Percentiles rank a stretch among this genome's conserved stretches.
phyloP scores from a whole-genome alignment of 2,888 invertebrate genomes.

The Eremobia ochroleuca region DNA sequence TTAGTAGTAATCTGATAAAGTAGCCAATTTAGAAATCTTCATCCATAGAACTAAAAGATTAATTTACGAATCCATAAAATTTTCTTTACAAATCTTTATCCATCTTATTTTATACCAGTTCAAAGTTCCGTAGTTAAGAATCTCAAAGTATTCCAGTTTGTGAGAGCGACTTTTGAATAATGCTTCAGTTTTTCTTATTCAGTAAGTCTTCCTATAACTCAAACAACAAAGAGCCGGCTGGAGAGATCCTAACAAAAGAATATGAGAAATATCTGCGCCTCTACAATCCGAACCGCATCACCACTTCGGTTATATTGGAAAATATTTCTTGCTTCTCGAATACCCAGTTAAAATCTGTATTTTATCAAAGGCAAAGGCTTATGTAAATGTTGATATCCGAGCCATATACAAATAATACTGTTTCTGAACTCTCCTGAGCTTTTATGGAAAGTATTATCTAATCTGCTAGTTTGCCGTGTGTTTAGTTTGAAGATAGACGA shows the following conservation, averaged over 20 bases:
- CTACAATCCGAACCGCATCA: slow-evolving; percentile 85
- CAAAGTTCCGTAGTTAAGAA: slow-evolving; percentile 76
- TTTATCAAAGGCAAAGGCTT: slow-evolving; percentile 57
- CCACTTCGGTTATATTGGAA: slow-evolving; percentile 85
- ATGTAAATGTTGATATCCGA: slow-evolving; percentile 53
- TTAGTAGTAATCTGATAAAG: background rate
- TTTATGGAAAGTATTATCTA: slow-evolving; percentile 64
- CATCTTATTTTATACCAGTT: slow-evolving; percentile 63
- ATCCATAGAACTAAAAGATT: slow-evolving; percentile 14
- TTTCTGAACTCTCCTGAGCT: slow-evolving; percentile 18
- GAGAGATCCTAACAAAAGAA: slow-evolving; percentile 87
- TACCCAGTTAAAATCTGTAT: slow-evolving; percentile 67
- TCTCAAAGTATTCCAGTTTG: slow-evolving; percentile 73
- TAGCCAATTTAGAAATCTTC: background rate
- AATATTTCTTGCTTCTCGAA: slow-evolving; percentile 83
- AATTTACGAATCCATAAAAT: slow-evolving; percentile 57
- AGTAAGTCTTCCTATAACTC: slow-evolving; percentile 83
- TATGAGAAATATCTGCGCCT: slow-evolving; percentile 87
- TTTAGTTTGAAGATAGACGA: slow-evolving; percentile 61
- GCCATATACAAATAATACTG: slow-evolving; percentile 43
- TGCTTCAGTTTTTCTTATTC: slow-evolving; percentile 85
- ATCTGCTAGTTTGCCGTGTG: slow-evolving; percentile 60
- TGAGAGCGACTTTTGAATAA: slow-evolving; percentile 80
- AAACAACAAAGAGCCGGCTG: slow-evolving; percentile 87
- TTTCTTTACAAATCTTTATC: slow-evolving; percentile 65